These are phyloP conservation scores for Dermatophagoides farinae DNA, from an alignment of 1,140 invertebrate genomes.

Conservation along the genomic window DNA sequence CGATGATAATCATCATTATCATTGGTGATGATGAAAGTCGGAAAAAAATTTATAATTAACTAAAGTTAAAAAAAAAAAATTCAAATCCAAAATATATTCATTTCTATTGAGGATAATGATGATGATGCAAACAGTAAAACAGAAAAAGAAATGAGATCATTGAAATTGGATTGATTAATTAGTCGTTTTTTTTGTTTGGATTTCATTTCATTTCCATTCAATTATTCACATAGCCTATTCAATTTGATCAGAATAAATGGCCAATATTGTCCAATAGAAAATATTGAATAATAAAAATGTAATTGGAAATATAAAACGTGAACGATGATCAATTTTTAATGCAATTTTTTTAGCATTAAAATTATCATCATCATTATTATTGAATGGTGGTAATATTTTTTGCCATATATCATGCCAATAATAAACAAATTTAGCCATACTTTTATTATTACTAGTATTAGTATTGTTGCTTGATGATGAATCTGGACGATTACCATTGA, in stretches of 20 bases:
- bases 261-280: conserved; percentile 19
- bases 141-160: too few species aligned
- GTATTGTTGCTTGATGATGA: not conserved
- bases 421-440: not conserved
- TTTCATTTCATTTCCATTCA: not conserved
- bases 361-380: not conserved
- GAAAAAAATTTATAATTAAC: too few species aligned
- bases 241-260: not conserved
- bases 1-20: too few species aligned
- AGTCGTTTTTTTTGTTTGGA: not conserved
- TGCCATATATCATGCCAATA: not conserved
- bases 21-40: too few species aligned
- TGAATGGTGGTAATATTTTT: conserved; percentile 8
- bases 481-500: not conserved
- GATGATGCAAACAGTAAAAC: too few species aligned
- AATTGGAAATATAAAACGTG: conserved; percentile 20
- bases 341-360: conserved; percentile 14
- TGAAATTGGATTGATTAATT: too few species aligned
- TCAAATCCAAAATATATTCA: too few species aligned
- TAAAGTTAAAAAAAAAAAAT: too few species aligned
- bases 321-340: conserved; percentile 15
- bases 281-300: conserved; percentile 21
- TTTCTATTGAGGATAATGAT: too few species aligned
- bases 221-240: not conserved
- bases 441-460: conserved; percentile 10